These are phyloP conservation scores for Lophotis ruficrista DNA, from an alignment of 2,113 vertebrate genomes.

Conservation along the genomic window DNA sequence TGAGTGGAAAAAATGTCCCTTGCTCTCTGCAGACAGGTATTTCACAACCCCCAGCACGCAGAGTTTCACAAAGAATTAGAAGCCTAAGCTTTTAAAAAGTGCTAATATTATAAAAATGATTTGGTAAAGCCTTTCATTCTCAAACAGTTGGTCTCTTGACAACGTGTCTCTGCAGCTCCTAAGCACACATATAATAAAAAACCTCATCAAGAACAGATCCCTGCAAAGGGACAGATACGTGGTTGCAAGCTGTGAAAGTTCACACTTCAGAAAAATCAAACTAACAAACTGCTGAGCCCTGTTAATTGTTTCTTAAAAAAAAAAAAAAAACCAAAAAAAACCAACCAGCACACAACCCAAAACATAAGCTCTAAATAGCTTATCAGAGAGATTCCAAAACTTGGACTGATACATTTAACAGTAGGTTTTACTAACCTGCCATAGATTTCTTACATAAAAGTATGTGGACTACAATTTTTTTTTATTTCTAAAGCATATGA, in stretches of 20 bases:
- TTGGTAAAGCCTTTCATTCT: background rate
- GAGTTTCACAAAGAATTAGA: background rate
- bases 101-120: background rate
- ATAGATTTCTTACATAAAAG: background rate
- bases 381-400: background rate
- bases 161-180: slow-evolving; percentile 32
- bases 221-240: slow-evolving; percentile 21
- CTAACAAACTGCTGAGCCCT: slow-evolving; percentile 38
- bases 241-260: slow-evolving; percentile 58
- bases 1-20: background rate
- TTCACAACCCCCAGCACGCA: background rate
- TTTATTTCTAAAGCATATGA: background rate
- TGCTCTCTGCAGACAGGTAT: background rate
- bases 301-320: slow-evolving; percentile 45
- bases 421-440: background rate
- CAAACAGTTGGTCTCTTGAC: slow-evolving; percentile 57
- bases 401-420: background rate
- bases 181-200: slow-evolving; percentile 47
- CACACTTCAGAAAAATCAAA: slow-evolving; percentile 51
- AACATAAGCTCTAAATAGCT: slow-evolving; percentile 18
- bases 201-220: slow-evolving; percentile 38
- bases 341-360: background rate
- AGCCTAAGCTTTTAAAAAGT: background rate
- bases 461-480: background rate
- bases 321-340: background rate